Conservation (phyloP, 1,140 invertebrate species). For the Homalodisca vitripennis region DNA sequence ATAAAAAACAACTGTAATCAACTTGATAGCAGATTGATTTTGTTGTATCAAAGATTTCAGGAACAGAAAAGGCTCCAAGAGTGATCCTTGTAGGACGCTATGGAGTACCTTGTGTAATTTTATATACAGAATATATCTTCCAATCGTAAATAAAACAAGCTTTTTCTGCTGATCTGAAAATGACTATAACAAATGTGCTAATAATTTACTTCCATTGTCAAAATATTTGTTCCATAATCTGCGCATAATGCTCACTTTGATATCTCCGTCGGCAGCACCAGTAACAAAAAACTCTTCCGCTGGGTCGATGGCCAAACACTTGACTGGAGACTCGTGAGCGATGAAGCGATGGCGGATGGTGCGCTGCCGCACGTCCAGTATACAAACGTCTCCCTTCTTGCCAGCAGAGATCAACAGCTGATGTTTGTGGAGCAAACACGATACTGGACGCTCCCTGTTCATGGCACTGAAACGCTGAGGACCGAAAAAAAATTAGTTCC, state of each 20-base stretch:
- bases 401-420: slow-evolving; percentile 92
- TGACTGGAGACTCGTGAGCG: slow-evolving; percentile 91
- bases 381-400: slow-evolving; percentile 93
- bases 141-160: too few species aligned
- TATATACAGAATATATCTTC: too few species aligned
- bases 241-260: slow-evolving; percentile 94
- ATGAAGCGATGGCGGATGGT: slow-evolving; percentile 85
- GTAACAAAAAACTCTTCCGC: slow-evolving; percentile 96
- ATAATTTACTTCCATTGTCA: too few species aligned
- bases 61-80: too few species aligned
- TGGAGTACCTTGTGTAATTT: too few species aligned
- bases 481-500: neutral
- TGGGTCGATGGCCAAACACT: slow-evolving; percentile 92
- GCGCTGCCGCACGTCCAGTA: slow-evolving; percentile 91
- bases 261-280: slow-evolving; percentile 97
- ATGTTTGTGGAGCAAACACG: slow-evolving; percentile 88
- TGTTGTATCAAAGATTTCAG: too few species aligned
- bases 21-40: too few species aligned
- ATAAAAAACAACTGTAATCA: too few species aligned
- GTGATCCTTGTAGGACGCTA: too few species aligned
- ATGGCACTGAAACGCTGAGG: slow-evolving; percentile 82
- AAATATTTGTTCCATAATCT: too few species aligned
- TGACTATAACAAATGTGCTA: too few species aligned
- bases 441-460: slow-evolving; percentile 87
- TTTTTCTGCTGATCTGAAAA: too few species aligned